Evolutionary conservation across 1,140 invertebrate genomes (phyloP).

Genomic region (Mamestra configurata): DNA sequence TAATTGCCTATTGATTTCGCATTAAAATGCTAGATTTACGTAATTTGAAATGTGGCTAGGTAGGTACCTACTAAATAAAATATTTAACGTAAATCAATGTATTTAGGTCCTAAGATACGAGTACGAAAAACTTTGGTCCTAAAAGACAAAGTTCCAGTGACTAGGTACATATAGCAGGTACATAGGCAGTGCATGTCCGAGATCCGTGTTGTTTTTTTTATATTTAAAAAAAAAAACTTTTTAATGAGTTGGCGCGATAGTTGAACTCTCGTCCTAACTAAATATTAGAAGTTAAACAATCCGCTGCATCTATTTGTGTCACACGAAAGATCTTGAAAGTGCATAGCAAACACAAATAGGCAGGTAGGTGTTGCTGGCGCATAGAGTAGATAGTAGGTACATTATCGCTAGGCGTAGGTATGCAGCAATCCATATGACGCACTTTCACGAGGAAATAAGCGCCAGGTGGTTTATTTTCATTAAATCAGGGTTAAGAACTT

Average conservation of each 20-base stretch:
- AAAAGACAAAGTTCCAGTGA: no score
- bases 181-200: no score
- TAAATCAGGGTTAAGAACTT: no score
- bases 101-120: no score
- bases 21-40: not conserved
- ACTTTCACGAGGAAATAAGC: not conserved
- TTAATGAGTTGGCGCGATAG: not conserved
- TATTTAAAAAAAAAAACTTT: not conserved
- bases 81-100: no score
- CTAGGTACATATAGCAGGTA: no score
- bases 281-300: constrained; percentile 22
- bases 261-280: constrained; percentile 21
- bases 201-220: no score
- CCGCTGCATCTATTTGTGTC: constrained; percentile 15
- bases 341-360: constrained; percentile 23
- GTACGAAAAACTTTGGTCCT: no score
- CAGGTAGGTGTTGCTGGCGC: not conserved
- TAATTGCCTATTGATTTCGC: constrained; percentile 8
- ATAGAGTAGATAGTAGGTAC: not conserved
- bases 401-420: not conserved
- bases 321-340: constrained; percentile 36
- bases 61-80: no score
- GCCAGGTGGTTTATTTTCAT: not conserved
- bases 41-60: not conserved
- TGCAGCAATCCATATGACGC: no score